A percentile compares a stretch with the other conserved stretches of the same genome.
These are phyloP conservation scores for Columba janthina DNA, from an alignment of 2,113 vertebrate species.

Conservation along the genomic window DNA sequence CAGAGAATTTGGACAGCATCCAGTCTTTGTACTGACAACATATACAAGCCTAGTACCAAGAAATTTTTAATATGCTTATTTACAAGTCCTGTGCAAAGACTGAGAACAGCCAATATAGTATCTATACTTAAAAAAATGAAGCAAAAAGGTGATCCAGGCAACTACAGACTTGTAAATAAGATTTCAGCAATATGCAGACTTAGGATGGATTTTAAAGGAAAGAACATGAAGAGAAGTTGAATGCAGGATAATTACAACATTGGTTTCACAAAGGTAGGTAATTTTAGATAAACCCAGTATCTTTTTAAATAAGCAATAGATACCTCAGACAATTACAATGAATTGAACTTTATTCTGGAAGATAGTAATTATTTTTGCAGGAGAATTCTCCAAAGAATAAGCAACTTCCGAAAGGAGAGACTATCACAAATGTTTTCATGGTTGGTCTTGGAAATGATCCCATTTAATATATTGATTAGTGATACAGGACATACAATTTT, in stretches of 20 bases:
- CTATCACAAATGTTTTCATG: background rate
- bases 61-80: background rate
- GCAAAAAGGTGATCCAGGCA: background rate
- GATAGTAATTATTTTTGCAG: background rate
- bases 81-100: background rate
- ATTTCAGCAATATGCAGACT: background rate
- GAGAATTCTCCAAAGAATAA: background rate
- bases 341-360: background rate
- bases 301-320: background rate
- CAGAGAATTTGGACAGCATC: background rate
- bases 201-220: background rate
- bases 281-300: background rate
- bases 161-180: background rate
- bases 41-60: background rate
- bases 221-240: background rate
- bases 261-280: background rate
- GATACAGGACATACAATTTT: background rate
- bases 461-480: background rate
- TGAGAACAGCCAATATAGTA: background rate
- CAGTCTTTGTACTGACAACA: background rate
- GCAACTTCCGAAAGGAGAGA: background rate
- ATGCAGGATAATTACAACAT: background rate
- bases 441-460: background rate
- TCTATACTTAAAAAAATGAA: background rate
- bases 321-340: background rate